Percentiles rank a stretch among this genome's conserved stretches.
Evolutionary conservation across 53 echinoderm and acorn worm genomes (phyloP).

Genomic region (Patiria pectinifera): DNA sequence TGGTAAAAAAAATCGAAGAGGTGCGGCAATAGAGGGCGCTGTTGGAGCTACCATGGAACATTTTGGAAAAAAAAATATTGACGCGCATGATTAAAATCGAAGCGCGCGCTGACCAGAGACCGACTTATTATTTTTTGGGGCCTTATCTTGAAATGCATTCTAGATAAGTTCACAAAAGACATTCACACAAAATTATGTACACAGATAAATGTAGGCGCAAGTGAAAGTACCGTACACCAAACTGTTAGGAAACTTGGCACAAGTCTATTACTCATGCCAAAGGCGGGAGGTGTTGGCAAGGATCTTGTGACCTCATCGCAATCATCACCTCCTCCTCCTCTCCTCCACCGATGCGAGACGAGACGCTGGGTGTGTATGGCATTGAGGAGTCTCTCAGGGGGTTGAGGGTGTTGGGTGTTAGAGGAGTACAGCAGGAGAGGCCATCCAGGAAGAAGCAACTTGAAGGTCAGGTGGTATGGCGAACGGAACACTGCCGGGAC

Average conservation of each 20-base stretch:
- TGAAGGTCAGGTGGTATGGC: background rate
- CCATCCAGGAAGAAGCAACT: background rate
- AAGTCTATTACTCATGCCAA: background rate
- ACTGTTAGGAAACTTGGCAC: background rate
- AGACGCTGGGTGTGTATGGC: background rate
- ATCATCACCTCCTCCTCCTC: conserved; percentile 1
- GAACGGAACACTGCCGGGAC: background rate
- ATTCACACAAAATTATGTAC: no score
- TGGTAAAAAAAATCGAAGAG: no score
- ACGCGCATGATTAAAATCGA: no score
- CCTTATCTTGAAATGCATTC: no score
- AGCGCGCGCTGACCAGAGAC: no score
- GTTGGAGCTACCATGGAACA: no score
- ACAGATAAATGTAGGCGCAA: no score
- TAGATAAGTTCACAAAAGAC: no score
- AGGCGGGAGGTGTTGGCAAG: background rate
- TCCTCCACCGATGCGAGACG: background rate
- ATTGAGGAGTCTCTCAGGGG: background rate
- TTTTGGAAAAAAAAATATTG: no score
- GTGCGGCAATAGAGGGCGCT: no score
- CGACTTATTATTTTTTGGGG: no score
- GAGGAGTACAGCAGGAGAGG: background rate
- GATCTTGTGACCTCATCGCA: background rate
- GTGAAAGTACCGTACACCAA: no score
- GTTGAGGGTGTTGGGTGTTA: conserved; percentile 2